Conservation (phyloP, 2,113 vertebrate genomes). For the Odocoileus hemionus region DNA sequence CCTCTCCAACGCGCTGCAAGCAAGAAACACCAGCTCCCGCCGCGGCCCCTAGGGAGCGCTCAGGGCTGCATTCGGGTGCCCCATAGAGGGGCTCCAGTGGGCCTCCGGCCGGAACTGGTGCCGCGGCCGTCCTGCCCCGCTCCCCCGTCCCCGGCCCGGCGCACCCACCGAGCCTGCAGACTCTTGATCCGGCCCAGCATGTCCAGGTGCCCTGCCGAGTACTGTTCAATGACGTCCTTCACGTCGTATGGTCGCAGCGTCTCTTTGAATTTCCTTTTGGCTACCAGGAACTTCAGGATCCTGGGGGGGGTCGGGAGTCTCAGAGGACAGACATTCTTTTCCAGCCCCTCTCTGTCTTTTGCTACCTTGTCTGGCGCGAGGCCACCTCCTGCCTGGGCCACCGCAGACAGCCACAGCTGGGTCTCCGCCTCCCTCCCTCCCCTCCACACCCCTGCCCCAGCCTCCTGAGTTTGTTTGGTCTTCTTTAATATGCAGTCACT, state of each 20-base stretch:
- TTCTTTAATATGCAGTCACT: background rate
- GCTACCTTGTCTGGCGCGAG: background rate
- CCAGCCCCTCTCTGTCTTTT: background rate
- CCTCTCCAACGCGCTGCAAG: rapidly evolving
- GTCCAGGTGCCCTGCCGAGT: slow-evolving; percentile 96
- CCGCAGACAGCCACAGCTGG: background rate
- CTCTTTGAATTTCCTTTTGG: slow-evolving; percentile 99
- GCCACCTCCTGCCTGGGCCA: background rate
- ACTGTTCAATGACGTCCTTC: slow-evolving; percentile 99
- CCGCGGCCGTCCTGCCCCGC: rapidly evolving
- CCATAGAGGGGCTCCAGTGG: background rate
- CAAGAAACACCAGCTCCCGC: background rate
- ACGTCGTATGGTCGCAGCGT: slow-evolving; percentile 95
- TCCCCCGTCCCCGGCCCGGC: rapidly evolving
- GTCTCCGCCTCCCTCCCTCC: background rate
- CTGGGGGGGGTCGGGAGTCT: slow-evolving; percentile 70
- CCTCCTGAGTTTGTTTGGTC: background rate
- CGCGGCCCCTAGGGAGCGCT: background rate
- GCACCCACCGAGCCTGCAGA: slow-evolving; percentile 88
- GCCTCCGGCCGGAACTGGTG: rapidly evolving
- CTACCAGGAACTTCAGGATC: slow-evolving; percentile 98
- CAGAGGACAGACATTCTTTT: background rate
- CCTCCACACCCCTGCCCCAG: rapidly evolving
- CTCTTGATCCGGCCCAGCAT: slow-evolving; percentile 99
- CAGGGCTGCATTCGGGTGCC: rapidly evolving